A percentile compares a stretch with the other conserved stretches of the same genome.
phyloP scores from a whole-genome alignment of 2,888 invertebrate genomes.

The Omphaloscelis lunosa region DNA sequence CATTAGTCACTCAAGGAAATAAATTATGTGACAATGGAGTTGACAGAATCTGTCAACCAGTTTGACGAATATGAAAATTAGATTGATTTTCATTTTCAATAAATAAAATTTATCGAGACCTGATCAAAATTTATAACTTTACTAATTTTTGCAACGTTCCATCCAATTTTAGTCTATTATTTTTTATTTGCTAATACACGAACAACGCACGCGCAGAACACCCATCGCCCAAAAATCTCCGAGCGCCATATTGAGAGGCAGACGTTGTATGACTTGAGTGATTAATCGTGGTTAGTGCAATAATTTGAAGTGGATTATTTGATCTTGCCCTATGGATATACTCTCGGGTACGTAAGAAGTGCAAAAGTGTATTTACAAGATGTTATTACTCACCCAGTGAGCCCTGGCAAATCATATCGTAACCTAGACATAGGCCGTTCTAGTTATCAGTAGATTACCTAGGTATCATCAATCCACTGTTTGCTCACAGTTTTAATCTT shows the following conservation, averaged over 20 bases:
- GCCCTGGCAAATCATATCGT: constrained; percentile 86
- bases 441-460: constrained; percentile 91
- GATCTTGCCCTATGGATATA: constrained; percentile 91
- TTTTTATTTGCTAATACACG: constrained; percentile 86
- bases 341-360: constrained; percentile 90
- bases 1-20: constrained; percentile 45
- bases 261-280: constrained; percentile 92
- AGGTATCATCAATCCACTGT: constrained; percentile 91
- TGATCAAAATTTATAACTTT: constrained; percentile 69
- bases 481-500: constrained; percentile 92
- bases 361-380: constrained; percentile 79
- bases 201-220: constrained; percentile 90
- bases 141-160: constrained; percentile 71
- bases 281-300: constrained; percentile 90
- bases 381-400: constrained; percentile 75
- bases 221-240: constrained; percentile 91
- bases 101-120: constrained; percentile 71
- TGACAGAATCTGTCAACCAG: constrained; percentile 81
- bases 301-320: constrained; percentile 90
- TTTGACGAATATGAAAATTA: constrained; percentile 86
- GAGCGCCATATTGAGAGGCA: constrained; percentile 95
- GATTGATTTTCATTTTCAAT: constrained; percentile 77
- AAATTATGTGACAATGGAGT: constrained; percentile 61
- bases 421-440: constrained; percentile 92
- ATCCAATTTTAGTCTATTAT: constrained; percentile 77